Evolutionary conservation across 2,888 invertebrate species (phyloP), one percentile per base, ranked within the genome.

Genomic region (Agrochola litura): DNA sequence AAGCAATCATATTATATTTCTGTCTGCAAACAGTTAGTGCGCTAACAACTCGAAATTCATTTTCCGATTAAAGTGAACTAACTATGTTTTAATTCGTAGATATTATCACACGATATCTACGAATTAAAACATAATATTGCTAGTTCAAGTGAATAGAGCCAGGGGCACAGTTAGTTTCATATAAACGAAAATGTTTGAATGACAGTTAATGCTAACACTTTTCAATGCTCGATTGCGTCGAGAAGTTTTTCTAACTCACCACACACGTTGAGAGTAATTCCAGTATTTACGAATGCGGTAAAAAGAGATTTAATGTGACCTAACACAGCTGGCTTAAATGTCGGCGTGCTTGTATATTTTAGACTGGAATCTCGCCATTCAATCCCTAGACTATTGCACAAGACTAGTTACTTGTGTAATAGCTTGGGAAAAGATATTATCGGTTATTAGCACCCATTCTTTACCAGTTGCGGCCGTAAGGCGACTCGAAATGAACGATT

Each of bases 381-480:
- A 84, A 76, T 84, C 69, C 86, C 81, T 81, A 83, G 76, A 49
- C 77, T 68, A 73, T 86, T 86, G 68, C 77, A 77, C 77, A 80
- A 87, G 60, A 56, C 63, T 65, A 79, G 75, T 83, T 72, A 58
- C 67, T 83, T 77, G 72, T 79, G 88, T 80, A 86, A 88, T 77
- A 76, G 58, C 88, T 80, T 88, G 88, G 76, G 86, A 88, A 87
- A 84, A 86, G 87, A 87, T 87, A 72, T 84, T 76, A 86, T 87
- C 86, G 25, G 58, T 64, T 79, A 81, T 88, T 81, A 86, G 74
- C 76, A 66, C 60, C 79, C 77, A 84, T 86, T 88, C 77, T 87
- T 86, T 73, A 69, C 63, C 43, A 73, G 71, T 76, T 79, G 74
- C 65, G 54, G 22, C 49, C 52, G 65, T 68, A 61, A 70, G 56